Percentiles rank a stretch among this genome's conserved stretches.
Conservation (phyloP, 2,888 invertebrate genomes). For the Xanthia togata region DNA sequence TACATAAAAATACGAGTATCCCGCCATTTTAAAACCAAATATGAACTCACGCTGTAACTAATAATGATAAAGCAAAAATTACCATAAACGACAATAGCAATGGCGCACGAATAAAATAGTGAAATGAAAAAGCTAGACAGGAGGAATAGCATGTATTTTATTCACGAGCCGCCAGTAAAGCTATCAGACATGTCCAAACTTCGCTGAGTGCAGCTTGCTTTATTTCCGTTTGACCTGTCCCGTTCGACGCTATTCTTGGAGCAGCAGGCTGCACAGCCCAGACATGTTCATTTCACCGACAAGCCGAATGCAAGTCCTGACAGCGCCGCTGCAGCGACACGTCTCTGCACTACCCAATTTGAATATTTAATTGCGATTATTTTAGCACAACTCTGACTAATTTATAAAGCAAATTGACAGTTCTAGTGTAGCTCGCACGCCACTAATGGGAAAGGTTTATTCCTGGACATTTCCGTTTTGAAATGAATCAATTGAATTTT, state of each 20-base stretch:
- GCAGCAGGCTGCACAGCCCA: slow-evolving; percentile 76
- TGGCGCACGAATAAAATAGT: slow-evolving; percentile 63
- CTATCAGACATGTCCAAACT: slow-evolving; percentile 89
- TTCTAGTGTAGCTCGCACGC: slow-evolving; percentile 71
- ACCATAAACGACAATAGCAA: slow-evolving; percentile 68
- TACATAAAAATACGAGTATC: slow-evolving; percentile 2
- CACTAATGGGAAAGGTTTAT: slow-evolving; percentile 79
- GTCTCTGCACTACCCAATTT: slow-evolving; percentile 87
- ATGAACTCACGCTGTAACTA: slow-evolving; percentile 11
- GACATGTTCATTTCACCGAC: slow-evolving; percentile 87
- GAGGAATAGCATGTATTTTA: slow-evolving; percentile 84
- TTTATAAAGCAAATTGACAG: slow-evolving; percentile 84
- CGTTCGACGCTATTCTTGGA: slow-evolving; percentile 86
- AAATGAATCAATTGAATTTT: slow-evolving; percentile 81
- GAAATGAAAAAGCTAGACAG: slow-evolving; percentile 75
- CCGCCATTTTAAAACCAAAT: slow-evolving; percentile 25
- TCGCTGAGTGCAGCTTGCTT: slow-evolving; percentile 87
- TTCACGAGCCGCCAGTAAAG: slow-evolving; percentile 85
- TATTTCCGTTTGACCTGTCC: slow-evolving; percentile 89
- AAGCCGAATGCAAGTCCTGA: slow-evolving; percentile 86
- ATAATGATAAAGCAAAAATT: slow-evolving; percentile 44
- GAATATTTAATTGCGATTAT: slow-evolving; percentile 88
- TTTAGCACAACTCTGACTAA: slow-evolving; percentile 81
- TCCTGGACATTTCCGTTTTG: slow-evolving; percentile 71
- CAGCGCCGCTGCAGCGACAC: slow-evolving; percentile 84